Base-by-base conservation (phyloP, 2,113 vertebrate species). In the Sitta europaea region DNA sequence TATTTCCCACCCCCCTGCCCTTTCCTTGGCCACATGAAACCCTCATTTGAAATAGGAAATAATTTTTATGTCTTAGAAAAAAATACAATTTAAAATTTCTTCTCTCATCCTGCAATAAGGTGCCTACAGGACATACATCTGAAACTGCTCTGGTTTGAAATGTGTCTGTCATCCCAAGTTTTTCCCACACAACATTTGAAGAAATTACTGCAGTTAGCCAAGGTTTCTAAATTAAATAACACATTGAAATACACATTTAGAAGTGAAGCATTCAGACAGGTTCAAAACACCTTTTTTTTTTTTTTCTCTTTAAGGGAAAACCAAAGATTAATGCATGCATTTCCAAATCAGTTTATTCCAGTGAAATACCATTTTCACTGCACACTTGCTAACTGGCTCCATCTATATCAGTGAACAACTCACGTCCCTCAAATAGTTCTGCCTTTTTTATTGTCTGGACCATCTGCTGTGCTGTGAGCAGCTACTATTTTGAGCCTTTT, bases 401-500 rank as follows among this genome's bases (percentile, higher is more conserved):
- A 0, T 95, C 68, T 89, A 0, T 87, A 89, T 95, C 84, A 75
- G 57, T 82, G 94, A 91, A 81, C 86, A 95, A 45, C 77, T 92
- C 94, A 87, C 61, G 59, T 96, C 92, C 73, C 62, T 92, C 87
- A 91, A 95, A 91, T 91, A 87, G 74, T 93, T 96, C 92, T 93
- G 72, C 48, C 57, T 86, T 90, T 94, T 94, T 93, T 90, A 91
- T 96, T 96, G 81, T 96, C 87, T 96, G 81, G 71, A 80, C 93
- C 95, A 96, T 96, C 95, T 97, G 96, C 88, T 95, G 51, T 74
- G 67, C 68, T 94, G 55, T 42, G 22, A 96, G 67, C 88, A 92
- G 82, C 67, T 96, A 80, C 87, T 96, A 95, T 97, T 96, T 90
- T 92, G 38, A 94, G 92, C 55, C 36, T 90, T 86, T 75, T 95